phyloP scores from a whole-genome alignment of 2,888 invertebrate species.

The Callosobruchus maculatus region DNA sequence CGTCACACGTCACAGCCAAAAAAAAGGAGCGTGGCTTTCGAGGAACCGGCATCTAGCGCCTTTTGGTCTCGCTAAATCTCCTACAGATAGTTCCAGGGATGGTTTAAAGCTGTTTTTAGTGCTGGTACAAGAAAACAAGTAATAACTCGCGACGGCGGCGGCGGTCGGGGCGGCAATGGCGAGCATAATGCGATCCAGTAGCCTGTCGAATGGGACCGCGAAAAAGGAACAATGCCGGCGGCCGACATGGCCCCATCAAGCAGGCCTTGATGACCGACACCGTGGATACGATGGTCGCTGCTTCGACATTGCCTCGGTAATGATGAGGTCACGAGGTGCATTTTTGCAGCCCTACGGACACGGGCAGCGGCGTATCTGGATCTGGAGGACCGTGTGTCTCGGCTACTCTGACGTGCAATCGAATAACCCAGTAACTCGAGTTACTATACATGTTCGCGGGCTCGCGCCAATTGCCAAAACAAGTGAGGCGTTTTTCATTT shows the following conservation, averaged over 20 bases:
- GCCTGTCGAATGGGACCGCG: not conserved
- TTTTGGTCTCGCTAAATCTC: not conserved
- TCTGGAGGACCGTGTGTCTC: too few species aligned
- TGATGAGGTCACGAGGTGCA: not conserved
- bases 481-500: too few species aligned
- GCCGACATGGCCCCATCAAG: not conserved
- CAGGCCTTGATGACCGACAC: not conserved
- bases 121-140: not conserved
- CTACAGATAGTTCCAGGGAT: not conserved
- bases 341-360: not conserved
- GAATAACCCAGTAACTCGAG: too few species aligned
- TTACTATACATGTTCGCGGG: too few species aligned
- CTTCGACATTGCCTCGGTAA: not conserved
- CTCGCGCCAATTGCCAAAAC: too few species aligned
- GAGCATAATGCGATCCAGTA: not conserved
- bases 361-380: too few species aligned
- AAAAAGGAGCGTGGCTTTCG: not conserved
- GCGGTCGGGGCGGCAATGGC: not conserved
- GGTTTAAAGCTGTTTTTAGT: not conserved
- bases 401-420: too few species aligned
- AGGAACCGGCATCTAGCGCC: not conserved
- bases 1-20: not conserved
- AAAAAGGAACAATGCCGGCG: not conserved
- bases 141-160: not conserved
- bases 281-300: not conserved